Conservation (phyloP, 2,888 invertebrate genomes). For the Cephonodes hylas region DNA sequence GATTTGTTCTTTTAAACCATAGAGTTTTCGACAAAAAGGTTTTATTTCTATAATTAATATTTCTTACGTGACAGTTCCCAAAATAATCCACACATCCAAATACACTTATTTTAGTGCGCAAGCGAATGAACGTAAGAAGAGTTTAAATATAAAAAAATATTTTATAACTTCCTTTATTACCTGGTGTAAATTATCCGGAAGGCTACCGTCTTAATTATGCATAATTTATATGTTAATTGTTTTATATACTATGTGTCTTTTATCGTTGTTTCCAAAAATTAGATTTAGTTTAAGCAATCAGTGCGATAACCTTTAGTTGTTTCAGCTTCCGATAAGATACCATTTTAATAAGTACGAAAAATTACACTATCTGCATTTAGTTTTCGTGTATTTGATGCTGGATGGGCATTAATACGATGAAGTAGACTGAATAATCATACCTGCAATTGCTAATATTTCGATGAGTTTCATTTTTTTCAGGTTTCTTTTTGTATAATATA, state of each 20-base stretch:
- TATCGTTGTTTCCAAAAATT: not conserved
- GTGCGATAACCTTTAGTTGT: not conserved
- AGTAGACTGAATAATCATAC: no score
- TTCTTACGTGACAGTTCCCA: not conserved
- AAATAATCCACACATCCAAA: not conserved
- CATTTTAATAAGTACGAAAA: not conserved
- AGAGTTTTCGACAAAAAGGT: no score
- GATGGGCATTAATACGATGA: no score
- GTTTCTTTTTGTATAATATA: no score
- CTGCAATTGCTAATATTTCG: no score
- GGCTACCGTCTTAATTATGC: conserved; percentile 20
- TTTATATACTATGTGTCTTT: not conserved
- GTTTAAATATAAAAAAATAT: conserved; percentile 26
- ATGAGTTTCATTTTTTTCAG: no score
- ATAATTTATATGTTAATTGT: conserved; percentile 25
- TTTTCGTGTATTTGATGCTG: no score
- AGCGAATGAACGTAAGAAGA: not conserved
- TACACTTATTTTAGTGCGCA: not conserved
- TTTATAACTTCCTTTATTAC: conserved; percentile 30
- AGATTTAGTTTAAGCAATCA: not conserved
- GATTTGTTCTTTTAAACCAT: not conserved
- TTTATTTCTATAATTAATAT: no score
- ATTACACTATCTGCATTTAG: no score
- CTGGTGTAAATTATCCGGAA: conserved; percentile 15
- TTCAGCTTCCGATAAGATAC: not conserved